These are phyloP conservation scores for Sweltsa coloradensis DNA, from an alignment of 1,140 invertebrate species.

Conservation along the genomic window DNA sequence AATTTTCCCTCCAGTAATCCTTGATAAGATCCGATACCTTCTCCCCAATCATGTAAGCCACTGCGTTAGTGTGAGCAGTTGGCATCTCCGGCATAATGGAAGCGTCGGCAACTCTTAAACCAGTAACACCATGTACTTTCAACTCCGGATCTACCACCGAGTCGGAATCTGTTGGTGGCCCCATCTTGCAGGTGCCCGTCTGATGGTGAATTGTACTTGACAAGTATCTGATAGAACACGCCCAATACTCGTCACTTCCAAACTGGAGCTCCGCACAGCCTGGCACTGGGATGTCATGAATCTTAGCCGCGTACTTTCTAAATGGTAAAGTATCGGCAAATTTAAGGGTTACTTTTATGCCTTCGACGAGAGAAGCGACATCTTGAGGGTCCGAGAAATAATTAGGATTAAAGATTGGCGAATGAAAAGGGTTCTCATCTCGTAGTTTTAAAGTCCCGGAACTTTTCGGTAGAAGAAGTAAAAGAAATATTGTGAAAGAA, in stretches of 20 bases:
- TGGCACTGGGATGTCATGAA: no score
- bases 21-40: constrained; percentile 51
- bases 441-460: constrained; percentile 28
- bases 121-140: constrained; percentile 7
- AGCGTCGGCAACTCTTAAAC: constrained; percentile 9
- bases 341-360: no score
- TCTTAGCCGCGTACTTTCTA: no score
- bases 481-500: constrained; percentile 41
- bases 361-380: constrained; percentile 55
- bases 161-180: constrained; percentile 27
- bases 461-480: constrained; percentile 56
- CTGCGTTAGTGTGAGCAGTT: constrained; percentile 21
- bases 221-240: no score
- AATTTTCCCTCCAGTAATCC: constrained; percentile 29
- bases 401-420: constrained; percentile 80
- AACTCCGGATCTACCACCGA: constrained; percentile 34
- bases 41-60: no score
- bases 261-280: no score
- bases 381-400: constrained; percentile 76
- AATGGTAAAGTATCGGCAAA: no score
- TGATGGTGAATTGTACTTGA: no score
- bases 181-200: constrained; percentile 44
- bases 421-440: constrained; percentile 62
- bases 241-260: no score
- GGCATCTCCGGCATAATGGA: constrained; percentile 2